Evolutionary conservation across 2,113 vertebrate species (phyloP).

Genomic region (Myotis yumanensis): DNA sequence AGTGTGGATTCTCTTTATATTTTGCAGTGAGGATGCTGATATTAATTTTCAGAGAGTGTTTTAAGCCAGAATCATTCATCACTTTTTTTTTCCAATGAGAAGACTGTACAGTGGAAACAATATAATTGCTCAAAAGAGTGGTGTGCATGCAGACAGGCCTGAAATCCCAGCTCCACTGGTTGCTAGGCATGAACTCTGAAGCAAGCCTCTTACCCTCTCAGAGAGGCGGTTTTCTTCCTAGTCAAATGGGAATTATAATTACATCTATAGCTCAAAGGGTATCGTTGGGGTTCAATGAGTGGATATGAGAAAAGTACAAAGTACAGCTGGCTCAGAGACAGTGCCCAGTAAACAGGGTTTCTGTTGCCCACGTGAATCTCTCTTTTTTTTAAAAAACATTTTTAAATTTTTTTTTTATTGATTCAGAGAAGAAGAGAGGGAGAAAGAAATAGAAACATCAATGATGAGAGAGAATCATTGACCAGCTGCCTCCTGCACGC

Average conservation of each 20-base stretch:
- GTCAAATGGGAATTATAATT: not conserved
- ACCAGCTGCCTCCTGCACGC: no score
- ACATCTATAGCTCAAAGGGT: not conserved
- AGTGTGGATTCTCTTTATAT: not conserved
- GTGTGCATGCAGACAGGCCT: no score
- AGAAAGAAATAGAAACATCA: no score
- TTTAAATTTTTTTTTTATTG: no score
- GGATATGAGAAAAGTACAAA: not conserved
- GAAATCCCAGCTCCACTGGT: not conserved
- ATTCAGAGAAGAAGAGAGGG: no score
- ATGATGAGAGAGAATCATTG: no score
- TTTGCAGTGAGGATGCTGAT: not conserved
- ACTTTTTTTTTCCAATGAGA: not conserved
- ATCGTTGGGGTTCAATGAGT: not conserved
- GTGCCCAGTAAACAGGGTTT: not conserved
- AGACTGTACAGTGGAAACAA: not conserved
- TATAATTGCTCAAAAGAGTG: not conserved
- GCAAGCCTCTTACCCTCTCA: not conserved
- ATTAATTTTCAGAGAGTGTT: not conserved
- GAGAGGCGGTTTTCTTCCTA: not conserved
- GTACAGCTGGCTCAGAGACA: not conserved
- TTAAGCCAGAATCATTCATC: slow-evolving; percentile 1
- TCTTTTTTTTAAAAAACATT: no score
- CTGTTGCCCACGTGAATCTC: not conserved
- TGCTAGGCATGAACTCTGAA: not conserved